Evolutionary conservation across 2,888 invertebrate genomes (phyloP).

Genomic region (Amiota minor): DNA sequence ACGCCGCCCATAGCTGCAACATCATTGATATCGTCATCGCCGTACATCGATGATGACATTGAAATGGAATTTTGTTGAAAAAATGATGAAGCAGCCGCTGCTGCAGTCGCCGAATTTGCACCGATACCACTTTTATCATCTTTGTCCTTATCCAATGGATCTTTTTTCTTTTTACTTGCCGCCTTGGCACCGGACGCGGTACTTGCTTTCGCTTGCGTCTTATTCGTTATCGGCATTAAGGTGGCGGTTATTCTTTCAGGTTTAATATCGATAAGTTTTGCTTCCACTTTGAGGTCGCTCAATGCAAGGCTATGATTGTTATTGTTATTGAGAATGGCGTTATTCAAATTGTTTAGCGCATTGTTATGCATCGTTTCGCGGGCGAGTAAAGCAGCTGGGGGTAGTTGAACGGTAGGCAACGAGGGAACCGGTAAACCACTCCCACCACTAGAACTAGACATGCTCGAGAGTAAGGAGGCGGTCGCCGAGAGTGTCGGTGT

Average conservation of each 20-base stretch:
- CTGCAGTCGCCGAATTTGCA: constrained; percentile 45
- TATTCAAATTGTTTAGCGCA: constrained; percentile 48
- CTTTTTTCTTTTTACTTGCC: constrained; percentile 84
- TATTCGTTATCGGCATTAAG: constrained; percentile 57
- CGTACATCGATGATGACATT: constrained; percentile 76
- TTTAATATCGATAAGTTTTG: constrained; percentile 60
- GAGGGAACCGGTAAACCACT: constrained; percentile 66
- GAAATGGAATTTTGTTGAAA: constrained; percentile 75
- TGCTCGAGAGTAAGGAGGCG: constrained; percentile 60
- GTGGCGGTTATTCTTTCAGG: constrained; percentile 57
- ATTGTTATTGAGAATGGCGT: constrained; percentile 55
- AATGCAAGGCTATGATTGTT: constrained; percentile 45
- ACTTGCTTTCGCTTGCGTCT: constrained; percentile 60
- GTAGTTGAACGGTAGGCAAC: constrained; percentile 68
- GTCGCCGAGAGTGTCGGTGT: constrained; percentile 59
- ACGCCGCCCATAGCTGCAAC: constrained; percentile 99
- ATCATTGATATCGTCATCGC: constrained; percentile 98
- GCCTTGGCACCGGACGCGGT: constrained; percentile 72
- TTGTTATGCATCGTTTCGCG: constrained; percentile 63
- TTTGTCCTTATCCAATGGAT: constrained; percentile 77
- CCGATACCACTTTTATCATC: constrained; percentile 53
- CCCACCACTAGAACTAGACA: constrained; percentile 63
- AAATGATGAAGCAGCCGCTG: constrained; percentile 72
- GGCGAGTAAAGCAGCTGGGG: constrained; percentile 59
- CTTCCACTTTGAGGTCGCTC: constrained; percentile 51